Conservation (phyloP, 1,140 invertebrate genomes). For the Rhopalosiphum padi region DNA sequence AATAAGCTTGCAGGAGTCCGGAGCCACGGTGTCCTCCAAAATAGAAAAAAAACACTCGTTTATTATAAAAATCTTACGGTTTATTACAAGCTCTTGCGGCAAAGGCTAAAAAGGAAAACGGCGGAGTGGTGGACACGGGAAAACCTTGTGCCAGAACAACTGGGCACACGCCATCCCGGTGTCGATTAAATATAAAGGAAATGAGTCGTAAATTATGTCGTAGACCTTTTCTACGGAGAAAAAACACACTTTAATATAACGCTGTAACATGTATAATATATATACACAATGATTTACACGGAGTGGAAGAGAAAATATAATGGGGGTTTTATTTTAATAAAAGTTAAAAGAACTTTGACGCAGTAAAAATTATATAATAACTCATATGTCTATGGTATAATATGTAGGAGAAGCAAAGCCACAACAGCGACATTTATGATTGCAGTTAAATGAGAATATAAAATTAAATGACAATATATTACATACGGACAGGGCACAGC, state of each 20-base stretch:
- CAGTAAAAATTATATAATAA: neutral
- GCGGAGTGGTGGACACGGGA: neutral
- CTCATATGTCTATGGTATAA: neutral
- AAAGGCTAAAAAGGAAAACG: neutral
- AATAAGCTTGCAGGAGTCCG: neutral
- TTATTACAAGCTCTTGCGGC: neutral
- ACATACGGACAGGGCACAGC: neutral
- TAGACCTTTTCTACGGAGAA: slow-evolving; percentile 33
- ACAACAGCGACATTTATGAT: neutral
- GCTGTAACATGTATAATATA: neutral
- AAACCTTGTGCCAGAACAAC: slow-evolving; percentile 14
- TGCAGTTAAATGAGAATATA: slow-evolving; percentile 17
- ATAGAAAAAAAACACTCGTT: neutral
- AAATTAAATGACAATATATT: neutral
- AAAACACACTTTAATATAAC: neutral
- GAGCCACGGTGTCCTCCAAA: neutral
- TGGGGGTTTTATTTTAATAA: neutral
- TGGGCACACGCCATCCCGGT: slow-evolving; percentile 27
- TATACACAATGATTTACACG: neutral
- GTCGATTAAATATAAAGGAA: slow-evolving; percentile 47
- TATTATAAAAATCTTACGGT: neutral
- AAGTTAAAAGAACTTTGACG: neutral
- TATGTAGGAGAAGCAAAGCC: neutral
- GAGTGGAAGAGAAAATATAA: slow-evolving; percentile 18
- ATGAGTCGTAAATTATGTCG: slow-evolving; percentile 48